These are phyloP conservation scores for Musca vetustissima DNA, from an alignment of 1,140 invertebrate species.

Conservation along the genomic window DNA sequence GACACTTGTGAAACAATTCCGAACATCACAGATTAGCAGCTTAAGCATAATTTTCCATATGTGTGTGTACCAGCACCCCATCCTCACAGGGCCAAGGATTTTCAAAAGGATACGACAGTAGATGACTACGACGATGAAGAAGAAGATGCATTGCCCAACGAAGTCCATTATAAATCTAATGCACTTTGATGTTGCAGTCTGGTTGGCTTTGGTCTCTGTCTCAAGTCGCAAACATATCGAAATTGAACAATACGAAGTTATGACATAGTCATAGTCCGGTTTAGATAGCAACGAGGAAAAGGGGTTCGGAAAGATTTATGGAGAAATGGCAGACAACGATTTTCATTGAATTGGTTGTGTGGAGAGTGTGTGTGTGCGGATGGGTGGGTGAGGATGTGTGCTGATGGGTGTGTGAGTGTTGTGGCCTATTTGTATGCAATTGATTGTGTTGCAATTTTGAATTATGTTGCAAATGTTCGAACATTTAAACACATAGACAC, in stretches of 20 bases:
- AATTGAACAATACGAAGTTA: too few relatives aligned
- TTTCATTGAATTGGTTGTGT: too few relatives aligned
- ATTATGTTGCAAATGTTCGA: slow-evolving; percentile 11
- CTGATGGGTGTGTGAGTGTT: background rate
- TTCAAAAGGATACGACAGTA: too few relatives aligned
- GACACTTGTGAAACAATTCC: slow-evolving; percentile 54
- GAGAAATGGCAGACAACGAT: background rate
- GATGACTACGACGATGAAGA: background rate
- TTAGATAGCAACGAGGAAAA: background rate
- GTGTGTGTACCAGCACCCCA: background rate
- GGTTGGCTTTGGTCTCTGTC: too few relatives aligned
- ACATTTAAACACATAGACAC: background rate
- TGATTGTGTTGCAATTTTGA: slow-evolving; percentile 11
- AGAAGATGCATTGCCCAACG: too few relatives aligned
- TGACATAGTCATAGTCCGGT: background rate
- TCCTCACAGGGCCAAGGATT: background rate
- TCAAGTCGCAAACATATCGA: too few relatives aligned
- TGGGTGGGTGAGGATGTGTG: background rate
- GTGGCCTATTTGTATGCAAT: background rate
- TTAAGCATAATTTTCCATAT: slow-evolving; percentile 22
- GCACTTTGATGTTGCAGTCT: too few relatives aligned
- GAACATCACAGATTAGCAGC: slow-evolving; percentile 53
- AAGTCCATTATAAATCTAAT: too few relatives aligned
- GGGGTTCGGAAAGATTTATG: background rate
- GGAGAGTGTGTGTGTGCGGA: too few relatives aligned